These are phyloP conservation scores for Nymphalis c-album DNA, from an alignment of 2,888 invertebrate species.

Conservation along the genomic window DNA sequence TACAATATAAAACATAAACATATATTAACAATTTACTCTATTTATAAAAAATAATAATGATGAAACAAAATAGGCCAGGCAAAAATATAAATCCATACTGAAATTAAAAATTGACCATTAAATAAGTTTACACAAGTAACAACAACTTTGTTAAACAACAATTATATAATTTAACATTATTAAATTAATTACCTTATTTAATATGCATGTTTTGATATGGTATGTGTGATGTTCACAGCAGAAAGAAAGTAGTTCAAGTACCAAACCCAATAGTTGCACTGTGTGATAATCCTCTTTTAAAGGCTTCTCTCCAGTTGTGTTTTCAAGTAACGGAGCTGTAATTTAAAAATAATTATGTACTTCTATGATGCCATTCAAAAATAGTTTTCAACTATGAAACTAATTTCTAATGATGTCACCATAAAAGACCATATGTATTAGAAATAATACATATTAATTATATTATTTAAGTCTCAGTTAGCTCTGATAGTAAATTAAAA, in stretches of 20 bases:
- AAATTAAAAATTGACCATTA: neutral
- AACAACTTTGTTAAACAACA: neutral
- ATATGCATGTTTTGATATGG: slow-evolving; percentile 98
- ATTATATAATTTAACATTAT: slow-evolving; percentile 9
- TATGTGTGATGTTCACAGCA: slow-evolving; percentile 99
- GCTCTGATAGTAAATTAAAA: no score
- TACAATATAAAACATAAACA: neutral
- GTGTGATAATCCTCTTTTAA: slow-evolving; percentile 97
- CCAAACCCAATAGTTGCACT: slow-evolving; percentile 96
- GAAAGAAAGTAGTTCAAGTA: slow-evolving; percentile 97
- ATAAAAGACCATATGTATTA: no score
- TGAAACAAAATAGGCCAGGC: neutral
- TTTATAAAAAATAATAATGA: neutral
- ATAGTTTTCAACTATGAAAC: no score
- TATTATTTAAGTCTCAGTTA: no score
- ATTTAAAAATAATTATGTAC: neutral
- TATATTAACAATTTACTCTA: neutral
- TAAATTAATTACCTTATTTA: slow-evolving; percentile 86
- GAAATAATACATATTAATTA: no score
- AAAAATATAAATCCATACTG: neutral
- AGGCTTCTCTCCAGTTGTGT: slow-evolving; percentile 94
- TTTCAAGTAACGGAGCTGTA: slow-evolving; percentile 94
- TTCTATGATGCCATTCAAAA: neutral
- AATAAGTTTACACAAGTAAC: no score
- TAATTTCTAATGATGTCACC: no score